phyloP scores from a whole-genome alignment of 2,888 invertebrate species.

The Eutolmus rufibarbis region DNA sequence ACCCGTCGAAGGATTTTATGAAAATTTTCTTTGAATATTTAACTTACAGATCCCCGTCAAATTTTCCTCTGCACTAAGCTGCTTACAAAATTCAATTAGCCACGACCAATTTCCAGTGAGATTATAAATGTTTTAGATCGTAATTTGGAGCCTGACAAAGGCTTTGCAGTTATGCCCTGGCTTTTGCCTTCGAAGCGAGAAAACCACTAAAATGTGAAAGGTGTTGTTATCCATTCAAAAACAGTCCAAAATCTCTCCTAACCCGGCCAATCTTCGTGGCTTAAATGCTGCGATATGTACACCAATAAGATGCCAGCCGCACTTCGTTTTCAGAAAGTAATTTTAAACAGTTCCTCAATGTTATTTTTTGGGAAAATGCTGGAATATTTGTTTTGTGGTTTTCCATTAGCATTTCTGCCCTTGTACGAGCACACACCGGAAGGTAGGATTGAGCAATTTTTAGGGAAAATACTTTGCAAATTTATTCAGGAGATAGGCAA shows the following conservation, averaged over 20 bases:
- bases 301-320: neutral
- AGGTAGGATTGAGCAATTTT: neutral
- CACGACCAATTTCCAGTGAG: neutral
- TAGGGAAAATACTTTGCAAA: neutral
- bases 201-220: neutral
- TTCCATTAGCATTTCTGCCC: neutral
- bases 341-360: neutral
- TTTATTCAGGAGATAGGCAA: neutral
- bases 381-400: neutral
- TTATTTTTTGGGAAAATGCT: neutral
- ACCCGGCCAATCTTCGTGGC: neutral
- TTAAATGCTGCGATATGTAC: neutral
- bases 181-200: neutral
- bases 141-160: neutral
- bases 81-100: neutral
- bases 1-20: neutral
- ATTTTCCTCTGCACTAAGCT: neutral
- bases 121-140: neutral
- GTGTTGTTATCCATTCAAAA: neutral
- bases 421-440: neutral
- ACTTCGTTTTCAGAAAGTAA: neutral
- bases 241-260: neutral
- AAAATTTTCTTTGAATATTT: neutral
- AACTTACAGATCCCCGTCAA: neutral
- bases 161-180: neutral